Evolutionary conservation across 2,888 invertebrate genomes (phyloP).

Genomic region (Apodemia mormo): DNA sequence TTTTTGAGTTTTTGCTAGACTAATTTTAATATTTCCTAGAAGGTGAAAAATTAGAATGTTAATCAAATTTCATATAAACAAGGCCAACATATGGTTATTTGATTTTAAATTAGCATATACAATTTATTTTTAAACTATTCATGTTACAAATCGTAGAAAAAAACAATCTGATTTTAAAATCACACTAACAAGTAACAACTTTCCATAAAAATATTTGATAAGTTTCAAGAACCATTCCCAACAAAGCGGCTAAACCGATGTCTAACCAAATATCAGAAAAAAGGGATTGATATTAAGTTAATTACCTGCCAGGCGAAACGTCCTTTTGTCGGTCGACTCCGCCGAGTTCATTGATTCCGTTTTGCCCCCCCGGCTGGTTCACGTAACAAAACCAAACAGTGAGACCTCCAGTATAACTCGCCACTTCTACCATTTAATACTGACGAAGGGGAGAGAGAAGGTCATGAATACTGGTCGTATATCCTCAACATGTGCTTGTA

Average conservation of each 20-base stretch:
- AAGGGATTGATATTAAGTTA: constrained; percentile 74
- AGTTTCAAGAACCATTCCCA: constrained; percentile 17
- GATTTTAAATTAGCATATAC: too few species aligned
- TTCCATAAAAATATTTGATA: not conserved
- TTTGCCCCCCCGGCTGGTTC: constrained; percentile 62
- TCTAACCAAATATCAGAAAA: constrained; percentile 40
- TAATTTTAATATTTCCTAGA: too few species aligned
- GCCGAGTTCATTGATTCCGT: constrained; percentile 78
- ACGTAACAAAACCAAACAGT: constrained; percentile 50
- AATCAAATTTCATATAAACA: too few species aligned
- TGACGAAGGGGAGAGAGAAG: constrained; percentile 45
- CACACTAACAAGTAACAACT: not conserved
- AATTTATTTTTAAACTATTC: too few species aligned
- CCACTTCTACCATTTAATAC: constrained; percentile 35
- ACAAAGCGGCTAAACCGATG: constrained; percentile 29
- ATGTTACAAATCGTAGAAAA: not conserved
- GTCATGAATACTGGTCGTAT: constrained; percentile 50
- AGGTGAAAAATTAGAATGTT: too few species aligned
- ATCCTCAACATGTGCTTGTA: constrained; percentile 74
- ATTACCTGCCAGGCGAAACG: constrained; percentile 76
- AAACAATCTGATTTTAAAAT: not conserved
- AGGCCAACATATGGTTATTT: too few species aligned
- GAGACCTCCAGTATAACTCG: constrained; percentile 46
- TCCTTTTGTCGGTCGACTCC: constrained; percentile 76
- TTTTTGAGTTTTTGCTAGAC: too few species aligned